These are phyloP conservation scores for Drosophila suzukii DNA, from an alignment of 1,140 invertebrate genomes.

Conservation along the genomic window DNA sequence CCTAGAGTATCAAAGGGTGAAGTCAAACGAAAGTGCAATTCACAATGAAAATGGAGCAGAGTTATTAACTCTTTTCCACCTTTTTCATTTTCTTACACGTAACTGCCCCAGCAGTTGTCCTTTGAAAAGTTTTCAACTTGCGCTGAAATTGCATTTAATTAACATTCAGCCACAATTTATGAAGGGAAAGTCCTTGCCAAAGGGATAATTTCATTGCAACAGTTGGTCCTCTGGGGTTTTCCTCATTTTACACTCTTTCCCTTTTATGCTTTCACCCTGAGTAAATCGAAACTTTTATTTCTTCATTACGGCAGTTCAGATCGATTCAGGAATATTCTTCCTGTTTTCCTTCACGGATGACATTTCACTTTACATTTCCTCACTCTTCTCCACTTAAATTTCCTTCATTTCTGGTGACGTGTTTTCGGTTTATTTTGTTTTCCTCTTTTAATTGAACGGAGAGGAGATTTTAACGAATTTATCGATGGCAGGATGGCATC, in stretches of 20 bases:
- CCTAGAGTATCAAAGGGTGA: not conserved
- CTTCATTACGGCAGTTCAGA: conserved; percentile 24
- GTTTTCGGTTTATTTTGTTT: conserved; percentile 22
- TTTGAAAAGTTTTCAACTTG: conserved; percentile 21
- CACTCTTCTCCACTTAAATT: conserved; percentile 22
- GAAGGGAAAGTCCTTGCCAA: not conserved
- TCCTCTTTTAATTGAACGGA: conserved; percentile 44
- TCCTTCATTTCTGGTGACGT: conserved; percentile 21
- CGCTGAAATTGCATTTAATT: conserved; percentile 32
- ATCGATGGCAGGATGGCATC: conserved; percentile 33
- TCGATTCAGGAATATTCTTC: conserved; percentile 18
- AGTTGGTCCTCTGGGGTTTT: conserved; percentile 12
- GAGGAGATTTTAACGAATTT: conserved; percentile 53
- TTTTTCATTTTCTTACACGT: too few relatives aligned
- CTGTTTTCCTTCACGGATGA: conserved; percentile 21
- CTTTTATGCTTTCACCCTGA: not conserved
- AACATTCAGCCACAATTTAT: conserved; percentile 31
- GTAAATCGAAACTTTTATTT: conserved; percentile 34
- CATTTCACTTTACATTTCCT: conserved; percentile 42
- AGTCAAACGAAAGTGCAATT: conserved; percentile 18
- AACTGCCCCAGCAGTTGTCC: not conserved
- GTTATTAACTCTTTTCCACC: too few relatives aligned
- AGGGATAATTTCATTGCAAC: conserved; percentile 22
- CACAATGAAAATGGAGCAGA: not conserved
- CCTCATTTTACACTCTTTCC: not conserved